Evolutionary conservation across 1,140 invertebrate species (phyloP).

Genomic region (Nasonia giraulti): DNA sequence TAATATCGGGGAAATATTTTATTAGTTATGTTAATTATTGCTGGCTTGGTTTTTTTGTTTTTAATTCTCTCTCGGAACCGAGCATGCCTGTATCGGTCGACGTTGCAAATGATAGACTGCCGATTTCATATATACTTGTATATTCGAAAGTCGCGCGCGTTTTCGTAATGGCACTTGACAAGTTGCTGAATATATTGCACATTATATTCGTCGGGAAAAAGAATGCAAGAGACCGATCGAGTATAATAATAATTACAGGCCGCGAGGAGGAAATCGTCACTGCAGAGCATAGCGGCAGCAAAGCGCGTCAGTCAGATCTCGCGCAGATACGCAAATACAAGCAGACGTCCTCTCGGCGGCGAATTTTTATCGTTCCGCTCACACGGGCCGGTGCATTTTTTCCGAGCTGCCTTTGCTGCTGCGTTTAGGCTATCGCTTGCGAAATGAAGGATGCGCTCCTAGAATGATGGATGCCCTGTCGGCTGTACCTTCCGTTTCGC

Average conservation of each 20-base stretch:
- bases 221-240: background rate
- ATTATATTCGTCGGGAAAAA: too few relatives aligned
- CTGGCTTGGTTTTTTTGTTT: background rate
- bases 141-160: background rate
- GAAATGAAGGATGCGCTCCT: conserved; percentile 61
- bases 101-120: too few relatives aligned
- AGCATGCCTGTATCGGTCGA: too few relatives aligned
- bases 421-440: conserved; percentile 43
- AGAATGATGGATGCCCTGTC: conserved; percentile 62
- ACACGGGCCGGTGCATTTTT: conserved; percentile 35
- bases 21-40: background rate
- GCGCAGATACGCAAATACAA: conserved; percentile 28
- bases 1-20: background rate
- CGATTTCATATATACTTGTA: too few relatives aligned
- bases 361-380: conserved; percentile 35
- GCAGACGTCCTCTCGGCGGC: background rate
- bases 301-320: conserved; percentile 4
- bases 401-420: background rate
- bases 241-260: too few relatives aligned
- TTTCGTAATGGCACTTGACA: background rate
- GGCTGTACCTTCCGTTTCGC: conserved; percentile 30
- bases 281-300: background rate
- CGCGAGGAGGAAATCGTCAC: conserved; percentile 10
- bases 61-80: background rate
- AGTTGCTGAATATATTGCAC: background rate